A percentile compares a stretch with the other conserved stretches of the same genome.
These are phyloP conservation scores for Cyrtonyx montezumae DNA, from an alignment of 2,113 vertebrate species.

Conservation along the genomic window DNA sequence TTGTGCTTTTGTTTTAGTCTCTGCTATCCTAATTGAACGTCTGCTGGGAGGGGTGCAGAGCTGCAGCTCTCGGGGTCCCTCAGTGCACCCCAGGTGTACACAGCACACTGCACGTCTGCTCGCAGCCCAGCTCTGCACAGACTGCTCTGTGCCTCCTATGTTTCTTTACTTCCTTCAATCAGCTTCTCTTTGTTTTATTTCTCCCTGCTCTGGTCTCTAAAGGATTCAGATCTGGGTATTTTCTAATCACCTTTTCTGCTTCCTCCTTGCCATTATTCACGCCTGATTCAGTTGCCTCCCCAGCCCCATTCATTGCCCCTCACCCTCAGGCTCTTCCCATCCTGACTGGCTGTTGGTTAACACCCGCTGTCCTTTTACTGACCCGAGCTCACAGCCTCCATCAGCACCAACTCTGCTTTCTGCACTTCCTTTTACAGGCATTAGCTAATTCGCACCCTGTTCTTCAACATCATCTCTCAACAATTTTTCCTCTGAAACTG, in stretches of 20 bases:
- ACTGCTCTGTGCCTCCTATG: not conserved
- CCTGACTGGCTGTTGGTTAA: not conserved
- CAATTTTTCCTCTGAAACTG: not conserved
- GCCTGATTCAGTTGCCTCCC: not conserved
- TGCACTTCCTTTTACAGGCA: not conserved
- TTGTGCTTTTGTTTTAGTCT: not conserved
- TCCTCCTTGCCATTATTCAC: not conserved
- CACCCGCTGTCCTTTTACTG: not conserved
- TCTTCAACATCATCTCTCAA: slow-evolving; percentile 27
- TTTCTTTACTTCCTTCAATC: slow-evolving; percentile 16
- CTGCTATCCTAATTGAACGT: not conserved
- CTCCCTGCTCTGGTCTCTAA: not conserved
- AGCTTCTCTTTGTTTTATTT: slow-evolving; percentile 26
- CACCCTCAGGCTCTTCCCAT: not conserved
- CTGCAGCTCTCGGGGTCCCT: not conserved
- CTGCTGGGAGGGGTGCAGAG: not conserved
- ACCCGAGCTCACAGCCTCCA: not conserved
- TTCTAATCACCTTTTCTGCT: not conserved
- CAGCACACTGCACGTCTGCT: too few species aligned
- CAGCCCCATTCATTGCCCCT: not conserved
- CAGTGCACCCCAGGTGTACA: not conserved
- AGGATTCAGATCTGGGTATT: slow-evolving; percentile 12
- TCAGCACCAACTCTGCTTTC: slow-evolving; percentile 9
- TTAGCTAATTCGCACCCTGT: not conserved
- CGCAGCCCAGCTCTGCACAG: too few species aligned